These are phyloP conservation scores for Malacosoma neustria DNA, from an alignment of 2,888 invertebrate genomes.

Conservation along the genomic window DNA sequence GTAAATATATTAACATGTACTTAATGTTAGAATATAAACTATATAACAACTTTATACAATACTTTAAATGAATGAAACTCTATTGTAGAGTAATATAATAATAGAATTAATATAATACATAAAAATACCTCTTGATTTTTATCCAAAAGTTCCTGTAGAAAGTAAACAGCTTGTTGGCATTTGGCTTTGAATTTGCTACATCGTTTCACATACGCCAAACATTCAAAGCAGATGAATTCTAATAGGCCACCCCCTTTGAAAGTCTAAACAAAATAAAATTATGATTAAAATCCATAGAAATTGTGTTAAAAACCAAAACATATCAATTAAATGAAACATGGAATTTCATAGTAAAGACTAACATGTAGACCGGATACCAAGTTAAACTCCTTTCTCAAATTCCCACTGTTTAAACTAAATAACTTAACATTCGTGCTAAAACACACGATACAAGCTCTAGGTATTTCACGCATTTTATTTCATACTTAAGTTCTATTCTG, in stretches of 20 bases:
- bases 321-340: too few species aligned
- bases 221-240: constrained; percentile 49
- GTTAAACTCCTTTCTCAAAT: constrained; percentile 42
- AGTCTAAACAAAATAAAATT: constrained; percentile 29
- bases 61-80: too few species aligned
- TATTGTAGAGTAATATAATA: too few species aligned
- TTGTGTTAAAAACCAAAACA: too few species aligned
- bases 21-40: too few species aligned
- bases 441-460: constrained; percentile 50
- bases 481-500: not conserved
- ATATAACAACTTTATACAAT: too few species aligned
- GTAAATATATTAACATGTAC: too few species aligned
- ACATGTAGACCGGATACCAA: constrained; percentile 52
- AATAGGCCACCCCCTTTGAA: constrained; percentile 39
- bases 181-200: constrained; percentile 46
- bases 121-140: constrained; percentile 40
- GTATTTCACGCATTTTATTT: constrained; percentile 36
- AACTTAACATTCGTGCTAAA: constrained; percentile 43
- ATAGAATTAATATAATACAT: constrained; percentile 2
- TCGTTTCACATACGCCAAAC: constrained; percentile 35
- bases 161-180: constrained; percentile 51
- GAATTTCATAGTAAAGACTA: constrained; percentile 11
- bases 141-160: constrained; percentile 41
- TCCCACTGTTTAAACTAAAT: constrained; percentile 35
- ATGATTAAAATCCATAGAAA: not conserved